phyloP scores from a whole-genome alignment of 2,888 invertebrate species.

The Temnothorax rugatulus region DNA sequence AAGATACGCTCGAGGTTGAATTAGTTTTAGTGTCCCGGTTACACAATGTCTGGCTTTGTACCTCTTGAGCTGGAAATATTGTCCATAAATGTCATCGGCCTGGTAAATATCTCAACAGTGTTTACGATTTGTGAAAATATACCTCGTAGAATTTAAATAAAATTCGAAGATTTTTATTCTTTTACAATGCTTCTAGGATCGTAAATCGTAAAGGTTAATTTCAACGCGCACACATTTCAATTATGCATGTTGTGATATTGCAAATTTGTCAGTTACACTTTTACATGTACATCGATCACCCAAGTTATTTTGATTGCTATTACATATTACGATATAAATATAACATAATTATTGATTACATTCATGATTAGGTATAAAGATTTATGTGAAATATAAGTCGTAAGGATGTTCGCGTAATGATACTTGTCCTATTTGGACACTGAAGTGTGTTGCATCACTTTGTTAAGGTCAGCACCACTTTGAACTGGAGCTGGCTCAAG shows the following conservation, averaged over 20 bases:
- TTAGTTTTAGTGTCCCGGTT: not conserved
- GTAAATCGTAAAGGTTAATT: slow-evolving; percentile 12
- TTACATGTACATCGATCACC: not conserved
- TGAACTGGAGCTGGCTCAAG: slow-evolving; percentile 79
- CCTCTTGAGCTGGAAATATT: slow-evolving; percentile 29
- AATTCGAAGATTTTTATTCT: not conserved
- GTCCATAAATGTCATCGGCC: slow-evolving; percentile 11
- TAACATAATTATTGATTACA: not conserved
- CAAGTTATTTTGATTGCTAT: not conserved
- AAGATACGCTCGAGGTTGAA: slow-evolving; percentile 9
- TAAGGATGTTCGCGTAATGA: not conserved
- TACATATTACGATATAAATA: not conserved
- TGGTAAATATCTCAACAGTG: slow-evolving; percentile 25
- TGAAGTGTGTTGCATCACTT: not conserved
- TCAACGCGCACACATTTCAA: not conserved
- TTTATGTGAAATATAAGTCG: not conserved
- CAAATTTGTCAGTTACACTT: not conserved
- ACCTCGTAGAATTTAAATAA: not conserved
- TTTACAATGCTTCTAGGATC: not conserved
- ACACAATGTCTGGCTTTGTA: slow-evolving; percentile 13
- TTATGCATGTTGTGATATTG: not conserved
- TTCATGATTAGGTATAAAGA: not conserved
- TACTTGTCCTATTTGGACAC: not conserved
- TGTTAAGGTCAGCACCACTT: slow-evolving; percentile 76
- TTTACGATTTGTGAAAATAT: not conserved